Evolutionary conservation across 1,140 invertebrate genomes (phyloP).

Genomic region (Trissolcus basalis): DNA sequence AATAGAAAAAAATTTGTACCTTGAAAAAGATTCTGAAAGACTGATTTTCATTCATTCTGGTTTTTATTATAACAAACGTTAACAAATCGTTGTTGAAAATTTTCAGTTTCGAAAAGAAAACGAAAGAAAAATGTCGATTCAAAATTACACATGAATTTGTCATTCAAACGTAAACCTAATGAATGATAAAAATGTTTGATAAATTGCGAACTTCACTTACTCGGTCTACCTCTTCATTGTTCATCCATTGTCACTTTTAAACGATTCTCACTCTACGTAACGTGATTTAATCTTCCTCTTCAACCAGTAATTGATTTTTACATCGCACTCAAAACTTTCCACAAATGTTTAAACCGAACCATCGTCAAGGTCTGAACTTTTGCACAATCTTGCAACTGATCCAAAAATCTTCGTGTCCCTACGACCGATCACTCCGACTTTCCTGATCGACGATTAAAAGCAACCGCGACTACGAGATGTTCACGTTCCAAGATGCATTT

Average conservation of each 20-base stretch:
- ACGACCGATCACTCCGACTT: too few relatives aligned
- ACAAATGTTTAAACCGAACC: constrained; percentile 36
- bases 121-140: too few relatives aligned
- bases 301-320: constrained; percentile 18
- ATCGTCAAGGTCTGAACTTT: constrained; percentile 14
- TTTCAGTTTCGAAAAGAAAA: too few relatives aligned
- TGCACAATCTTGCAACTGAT: not conserved
- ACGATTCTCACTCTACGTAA: constrained; percentile 9
- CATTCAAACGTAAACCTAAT: too few relatives aligned
- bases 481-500: too few relatives aligned
- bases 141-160: not conserved
- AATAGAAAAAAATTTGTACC: too few relatives aligned
- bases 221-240: constrained; percentile 4
- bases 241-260: constrained; percentile 4
- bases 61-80: too few relatives aligned
- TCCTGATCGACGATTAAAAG: too few relatives aligned
- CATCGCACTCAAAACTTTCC: constrained; percentile 14
- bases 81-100: too few relatives aligned
- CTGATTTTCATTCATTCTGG: too few relatives aligned
- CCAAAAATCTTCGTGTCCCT: constrained; percentile 4
- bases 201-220: not conserved
- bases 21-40: too few relatives aligned
- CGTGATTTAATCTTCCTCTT: constrained; percentile 11
- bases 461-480: too few relatives aligned
- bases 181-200: not conserved